Percentiles rank a stretch among this genome's conserved stretches.
phyloP scores from a whole-genome alignment of 2,888 invertebrate genomes.

The Perizoma affinitatum region DNA sequence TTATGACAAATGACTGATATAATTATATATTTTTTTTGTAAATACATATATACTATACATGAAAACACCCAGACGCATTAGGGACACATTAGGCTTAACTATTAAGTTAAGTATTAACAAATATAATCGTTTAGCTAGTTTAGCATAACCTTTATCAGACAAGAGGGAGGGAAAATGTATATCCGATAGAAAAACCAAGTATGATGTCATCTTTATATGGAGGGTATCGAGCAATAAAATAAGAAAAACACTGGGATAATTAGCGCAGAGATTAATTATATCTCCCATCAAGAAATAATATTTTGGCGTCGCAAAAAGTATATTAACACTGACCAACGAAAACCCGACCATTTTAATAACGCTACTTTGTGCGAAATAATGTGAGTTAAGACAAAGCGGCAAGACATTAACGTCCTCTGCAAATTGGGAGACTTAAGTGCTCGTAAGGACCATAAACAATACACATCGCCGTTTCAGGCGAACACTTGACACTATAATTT shows the following conservation, averaged over 20 bases:
- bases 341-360: conserved; percentile 68
- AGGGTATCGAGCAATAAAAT: conserved; percentile 2
- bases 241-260: conserved; percentile 13
- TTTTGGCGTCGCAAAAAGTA: conserved; percentile 43
- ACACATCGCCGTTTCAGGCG: conserved; percentile 77
- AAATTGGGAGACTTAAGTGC: conserved; percentile 80
- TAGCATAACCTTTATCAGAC: too few relatives aligned
- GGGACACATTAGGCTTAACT: too few relatives aligned
- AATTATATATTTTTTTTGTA: too few relatives aligned
- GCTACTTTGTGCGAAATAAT: conserved; percentile 73
- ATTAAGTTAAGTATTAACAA: too few relatives aligned
- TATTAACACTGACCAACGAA: conserved; percentile 49
- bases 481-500: conserved; percentile 82
- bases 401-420: conserved; percentile 70
- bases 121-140: too few relatives aligned
- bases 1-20: too few relatives aligned
- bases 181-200: too few relatives aligned
- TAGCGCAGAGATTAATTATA: conserved; percentile 22
- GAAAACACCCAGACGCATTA: too few relatives aligned
- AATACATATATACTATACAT: too few relatives aligned
- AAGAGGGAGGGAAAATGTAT: too few relatives aligned
- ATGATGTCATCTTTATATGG: too few relatives aligned
- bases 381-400: conserved; percentile 68
- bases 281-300: conserved; percentile 18
- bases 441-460: conserved; percentile 75